Percentiles rank a stretch among this genome's conserved stretches.
These are phyloP conservation scores for Suncus etruscus DNA, from an alignment of 2,113 vertebrate species.

Conservation along the genomic window DNA sequence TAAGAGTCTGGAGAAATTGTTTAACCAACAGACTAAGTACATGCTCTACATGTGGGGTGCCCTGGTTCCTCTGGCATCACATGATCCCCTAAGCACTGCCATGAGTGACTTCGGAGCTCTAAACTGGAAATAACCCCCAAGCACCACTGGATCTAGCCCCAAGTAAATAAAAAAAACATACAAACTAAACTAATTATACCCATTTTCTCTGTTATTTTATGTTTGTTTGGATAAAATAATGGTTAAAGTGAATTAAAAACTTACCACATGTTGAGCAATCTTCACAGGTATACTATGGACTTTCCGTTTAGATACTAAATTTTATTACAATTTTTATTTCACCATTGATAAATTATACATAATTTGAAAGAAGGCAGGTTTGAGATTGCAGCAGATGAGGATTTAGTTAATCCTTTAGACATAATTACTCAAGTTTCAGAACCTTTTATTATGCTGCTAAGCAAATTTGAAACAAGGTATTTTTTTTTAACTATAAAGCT, in stretches of 20 bases:
- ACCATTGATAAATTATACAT: background rate
- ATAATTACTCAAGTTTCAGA: background rate
- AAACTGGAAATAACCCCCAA: no score
- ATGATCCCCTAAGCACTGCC: no score
- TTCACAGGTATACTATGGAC: background rate
- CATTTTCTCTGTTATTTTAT: background rate
- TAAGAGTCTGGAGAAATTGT: no score
- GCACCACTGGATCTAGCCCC: no score
- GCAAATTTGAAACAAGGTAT: slow-evolving; percentile 5
- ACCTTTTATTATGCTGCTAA: slow-evolving; percentile 2
- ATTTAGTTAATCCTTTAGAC: slow-evolving; percentile 42
- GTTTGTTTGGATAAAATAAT: slow-evolving; percentile 25
- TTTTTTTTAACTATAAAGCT: slow-evolving; percentile 43
- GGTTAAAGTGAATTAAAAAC: background rate
- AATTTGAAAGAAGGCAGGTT: background rate
- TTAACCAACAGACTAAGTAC: no score
- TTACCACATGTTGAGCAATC: no score
- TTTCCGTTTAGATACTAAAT: background rate
- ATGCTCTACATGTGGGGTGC: no score
- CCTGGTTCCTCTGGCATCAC: no score
- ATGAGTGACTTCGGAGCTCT: no score
- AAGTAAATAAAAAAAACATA: no score
- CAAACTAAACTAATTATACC: background rate
- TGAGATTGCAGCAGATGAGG: background rate
- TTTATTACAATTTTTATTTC: background rate